These are phyloP conservation scores for Coelogynopora nodosa DNA, from an alignment of 2,888 invertebrate genomes.

Conservation along the genomic window DNA sequence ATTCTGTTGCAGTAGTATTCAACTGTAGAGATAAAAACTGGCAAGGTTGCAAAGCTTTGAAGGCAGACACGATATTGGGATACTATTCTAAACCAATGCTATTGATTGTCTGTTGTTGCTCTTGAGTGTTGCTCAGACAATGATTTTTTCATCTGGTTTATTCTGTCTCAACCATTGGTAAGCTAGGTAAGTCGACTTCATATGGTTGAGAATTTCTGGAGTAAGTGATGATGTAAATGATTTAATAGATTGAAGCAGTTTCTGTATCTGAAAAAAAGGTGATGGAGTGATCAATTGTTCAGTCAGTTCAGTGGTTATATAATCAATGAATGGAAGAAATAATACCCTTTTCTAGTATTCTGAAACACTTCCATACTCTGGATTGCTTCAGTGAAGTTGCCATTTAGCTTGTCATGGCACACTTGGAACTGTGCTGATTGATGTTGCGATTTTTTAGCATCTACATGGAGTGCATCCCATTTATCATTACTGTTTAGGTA, in stretches of 20 bases:
- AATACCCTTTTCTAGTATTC: neutral
- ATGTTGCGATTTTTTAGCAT: neutral
- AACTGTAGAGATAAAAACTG: neutral
- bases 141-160: conserved; percentile 1
- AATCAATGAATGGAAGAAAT: neutral
- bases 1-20: neutral
- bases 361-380: neutral
- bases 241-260: neutral
- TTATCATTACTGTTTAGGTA: neutral
- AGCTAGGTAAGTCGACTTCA: neutral
- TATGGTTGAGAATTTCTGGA: neutral
- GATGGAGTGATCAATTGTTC: neutral
- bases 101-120: conserved; percentile 17
- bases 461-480: neutral
- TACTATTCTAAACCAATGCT: conserved; percentile 17
- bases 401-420: neutral
- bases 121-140: conserved; percentile 1
- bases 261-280: neutral
- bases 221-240: conserved; percentile 17
- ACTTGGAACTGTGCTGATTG: neutral
- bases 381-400: neutral
- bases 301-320: neutral
- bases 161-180: neutral
- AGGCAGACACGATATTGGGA: conserved; percentile 15
- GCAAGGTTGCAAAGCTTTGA: conserved; percentile 18